Conservation (phyloP, 2,113 vertebrate genomes). For the Redunca redunca region DNA sequence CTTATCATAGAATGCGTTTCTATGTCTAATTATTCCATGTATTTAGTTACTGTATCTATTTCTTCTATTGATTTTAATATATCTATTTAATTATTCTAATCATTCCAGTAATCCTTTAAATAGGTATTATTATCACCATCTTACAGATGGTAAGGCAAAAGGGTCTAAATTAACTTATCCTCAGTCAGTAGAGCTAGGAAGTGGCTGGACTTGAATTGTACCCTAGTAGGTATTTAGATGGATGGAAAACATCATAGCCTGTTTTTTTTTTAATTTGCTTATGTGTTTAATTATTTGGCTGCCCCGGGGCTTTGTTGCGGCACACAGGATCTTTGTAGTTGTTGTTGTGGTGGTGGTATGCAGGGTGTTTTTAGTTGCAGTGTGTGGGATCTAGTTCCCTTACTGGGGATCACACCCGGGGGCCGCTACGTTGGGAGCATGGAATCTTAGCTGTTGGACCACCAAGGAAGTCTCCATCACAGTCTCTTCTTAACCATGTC, state of each 20-base stretch:
- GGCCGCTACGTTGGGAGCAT: neutral
- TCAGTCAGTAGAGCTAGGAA: neutral
- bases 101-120: neutral
- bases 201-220: no score
- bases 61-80: neutral
- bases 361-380: neutral
- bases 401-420: fast-evolving
- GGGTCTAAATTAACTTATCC: neutral
- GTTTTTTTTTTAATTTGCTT: no score
- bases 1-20: neutral
- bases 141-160: neutral
- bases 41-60: neutral
- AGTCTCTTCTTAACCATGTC: neutral
- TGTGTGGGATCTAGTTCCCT: neutral
- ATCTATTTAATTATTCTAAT: neutral
- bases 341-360: neutral
- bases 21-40: neutral
- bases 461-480: neutral
- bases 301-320: neutral
- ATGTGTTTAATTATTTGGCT: neutral
- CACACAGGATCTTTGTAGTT: neutral
- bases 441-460: neutral
- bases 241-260: neutral
- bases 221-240: neutral
- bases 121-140: neutral